Percentiles rank a stretch among this genome's conserved stretches.
These are phyloP conservation scores for Percopsis transmontana DNA, from an alignment of 2,113 vertebrate species.

Conservation along the genomic window DNA sequence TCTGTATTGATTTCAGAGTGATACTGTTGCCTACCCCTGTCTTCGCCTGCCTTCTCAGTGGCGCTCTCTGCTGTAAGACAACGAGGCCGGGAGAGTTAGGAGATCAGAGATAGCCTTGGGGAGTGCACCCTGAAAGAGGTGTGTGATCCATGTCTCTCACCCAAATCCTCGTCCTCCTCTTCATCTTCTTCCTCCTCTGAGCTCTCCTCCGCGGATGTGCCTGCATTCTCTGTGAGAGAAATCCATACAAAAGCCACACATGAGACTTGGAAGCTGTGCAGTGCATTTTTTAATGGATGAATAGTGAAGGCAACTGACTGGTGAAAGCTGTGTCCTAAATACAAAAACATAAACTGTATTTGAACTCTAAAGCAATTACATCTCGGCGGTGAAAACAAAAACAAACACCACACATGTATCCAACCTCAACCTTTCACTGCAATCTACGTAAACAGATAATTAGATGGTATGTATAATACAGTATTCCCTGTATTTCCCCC, in stretches of 20 bases:
- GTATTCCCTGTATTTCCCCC: no score
- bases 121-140: neutral
- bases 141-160: slow-evolving; percentile 43
- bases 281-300: neutral
- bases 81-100: slow-evolving; percentile 7
- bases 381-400: no score
- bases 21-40: slow-evolving; percentile 25
- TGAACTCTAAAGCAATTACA: neutral
- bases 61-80: slow-evolving; percentile 27
- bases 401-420: slow-evolving; percentile 7
- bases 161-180: slow-evolving; percentile 51
- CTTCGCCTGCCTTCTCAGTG: slow-evolving; percentile 31
- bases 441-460: no score
- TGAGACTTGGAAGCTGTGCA: neutral
- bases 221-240: slow-evolving; percentile 56
- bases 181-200: slow-evolving; percentile 64
- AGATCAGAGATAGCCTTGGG: neutral
- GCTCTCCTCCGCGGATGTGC: slow-evolving; percentile 68
- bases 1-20: neutral
- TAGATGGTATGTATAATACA: no score
- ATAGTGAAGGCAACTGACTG: neutral
- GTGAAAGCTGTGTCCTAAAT: no score
- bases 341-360: no score
- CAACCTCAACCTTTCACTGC: no score
- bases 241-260: neutral